Conservation (phyloP, 2,113 vertebrate genomes). For the Octodon degus region DNA sequence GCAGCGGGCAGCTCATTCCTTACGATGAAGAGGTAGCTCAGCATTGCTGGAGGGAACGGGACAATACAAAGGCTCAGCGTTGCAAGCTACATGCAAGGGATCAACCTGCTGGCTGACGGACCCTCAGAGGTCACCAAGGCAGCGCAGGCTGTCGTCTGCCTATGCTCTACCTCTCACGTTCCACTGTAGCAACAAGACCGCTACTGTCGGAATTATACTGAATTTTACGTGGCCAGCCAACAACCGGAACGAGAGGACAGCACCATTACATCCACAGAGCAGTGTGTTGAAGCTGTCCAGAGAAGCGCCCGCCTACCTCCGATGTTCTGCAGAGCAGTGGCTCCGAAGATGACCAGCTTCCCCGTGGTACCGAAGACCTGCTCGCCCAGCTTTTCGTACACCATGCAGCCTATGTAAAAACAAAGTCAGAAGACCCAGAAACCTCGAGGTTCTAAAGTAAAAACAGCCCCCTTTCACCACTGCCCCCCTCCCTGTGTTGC, state of each 20-base stretch:
- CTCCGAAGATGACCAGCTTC: conserved; percentile 88
- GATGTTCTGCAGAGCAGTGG: conserved; percentile 88
- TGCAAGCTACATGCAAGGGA: conserved; percentile 15
- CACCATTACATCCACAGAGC: background rate
- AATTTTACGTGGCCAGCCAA: background rate
- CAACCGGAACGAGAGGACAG: background rate
- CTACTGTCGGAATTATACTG: background rate
- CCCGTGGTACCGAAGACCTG: conserved; percentile 88
- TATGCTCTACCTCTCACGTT: background rate
- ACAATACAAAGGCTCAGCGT: background rate
- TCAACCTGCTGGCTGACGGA: background rate
- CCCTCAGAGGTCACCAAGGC: background rate
- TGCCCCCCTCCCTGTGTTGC: background rate
- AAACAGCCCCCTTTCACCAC: background rate
- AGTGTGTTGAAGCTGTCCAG: background rate
- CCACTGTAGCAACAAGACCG: conserved; percentile 28
- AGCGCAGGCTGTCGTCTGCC: background rate
- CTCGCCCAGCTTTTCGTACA: conserved; percentile 90
- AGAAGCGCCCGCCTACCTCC: conserved; percentile 85
- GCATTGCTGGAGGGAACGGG: conserved; percentile 91
- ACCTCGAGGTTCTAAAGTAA: background rate
- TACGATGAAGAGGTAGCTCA: conserved; percentile 98
- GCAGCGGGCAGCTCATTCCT: conserved; percentile 97
- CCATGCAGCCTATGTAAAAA: conserved; percentile 87
- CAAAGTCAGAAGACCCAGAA: conserved; percentile 59